Base-by-base conservation (phyloP, 1,140 invertebrate species). In the Aphidius ervi region DNA sequence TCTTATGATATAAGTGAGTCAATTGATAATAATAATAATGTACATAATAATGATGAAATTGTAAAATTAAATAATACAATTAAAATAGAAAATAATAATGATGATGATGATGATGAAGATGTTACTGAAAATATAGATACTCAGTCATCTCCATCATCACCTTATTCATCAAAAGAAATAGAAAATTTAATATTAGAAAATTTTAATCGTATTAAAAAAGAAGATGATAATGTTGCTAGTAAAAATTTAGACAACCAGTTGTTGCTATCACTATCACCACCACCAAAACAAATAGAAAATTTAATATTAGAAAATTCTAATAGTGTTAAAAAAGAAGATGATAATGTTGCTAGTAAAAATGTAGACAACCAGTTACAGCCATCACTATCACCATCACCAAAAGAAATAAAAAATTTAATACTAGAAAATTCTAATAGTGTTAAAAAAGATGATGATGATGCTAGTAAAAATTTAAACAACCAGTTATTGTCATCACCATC, bases 1-100 rank as follows among this genome's bases (percentile, higher is more conserved):
- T 98, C 90, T 77, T 97, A 91, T 61, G 95, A 97, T 74, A 96
- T 97, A 62, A 91, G 84, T 68, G 94, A 97, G 81, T 76, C 92
- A 46, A 93, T 88, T 2, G 94, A 96, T 61, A 95, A 97, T 63
- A 67, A 64, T 31, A 68, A 61, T 50, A 82, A 74, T 58, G 69
- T 65, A 16, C 62, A 2, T 53, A 52, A 49, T 66, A 63, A 59
- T 10, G 65, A 58, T 8, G 62, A 67, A 52, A 9, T 31, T 31
- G 23, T 64, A 73, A 5, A 54, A 66, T 47, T 72, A 58, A 68
- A 69, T 60, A 61, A 2, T 23, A 72, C 75, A 5, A 73, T 76
- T 23, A 78, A 80, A 65, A 69, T 63, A 9, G 85, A 86, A 64
- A 83, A 85, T 67, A 82, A 86, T 75, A 83, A 83, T 68, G 84